A percentile compares a stretch with the other conserved stretches of the same genome.
Conservation (phyloP, 2,113 vertebrate genomes). For the Scalopus aquaticus region DNA sequence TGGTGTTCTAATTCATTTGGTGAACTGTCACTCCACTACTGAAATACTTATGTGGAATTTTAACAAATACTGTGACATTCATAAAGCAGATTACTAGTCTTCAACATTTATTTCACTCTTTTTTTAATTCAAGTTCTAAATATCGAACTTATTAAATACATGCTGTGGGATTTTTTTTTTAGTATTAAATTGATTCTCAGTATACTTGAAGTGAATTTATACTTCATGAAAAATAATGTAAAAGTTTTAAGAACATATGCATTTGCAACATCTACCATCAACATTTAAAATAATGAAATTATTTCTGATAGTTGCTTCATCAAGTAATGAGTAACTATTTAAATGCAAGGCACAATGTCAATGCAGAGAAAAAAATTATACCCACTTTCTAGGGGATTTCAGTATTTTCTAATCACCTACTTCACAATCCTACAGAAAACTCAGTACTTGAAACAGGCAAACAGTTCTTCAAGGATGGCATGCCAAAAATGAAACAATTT, state of each 20-base stretch:
- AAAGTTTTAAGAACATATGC: background rate
- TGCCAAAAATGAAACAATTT: background rate
- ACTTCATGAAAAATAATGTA: background rate
- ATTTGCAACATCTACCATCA: background rate
- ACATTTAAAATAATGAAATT: background rate
- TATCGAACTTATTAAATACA: constrained; percentile 8
- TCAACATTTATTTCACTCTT: constrained; percentile 26
- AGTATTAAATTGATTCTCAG: background rate
- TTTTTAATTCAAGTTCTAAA: constrained; percentile 38
- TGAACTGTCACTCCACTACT: constrained; percentile 70
- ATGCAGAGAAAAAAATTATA: background rate
- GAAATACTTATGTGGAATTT: constrained; percentile 58
- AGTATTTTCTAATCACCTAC: background rate
- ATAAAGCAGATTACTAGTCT: constrained; percentile 35
- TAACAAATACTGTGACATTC: constrained; percentile 65
- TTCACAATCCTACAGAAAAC: background rate
- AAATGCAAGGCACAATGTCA: background rate
- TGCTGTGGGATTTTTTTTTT: constrained; percentile 33
- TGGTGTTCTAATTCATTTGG: constrained; percentile 69
- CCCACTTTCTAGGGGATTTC: background rate
- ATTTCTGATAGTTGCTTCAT: background rate
- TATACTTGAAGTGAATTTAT: background rate
- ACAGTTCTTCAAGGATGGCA: background rate
- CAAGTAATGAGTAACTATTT: background rate
- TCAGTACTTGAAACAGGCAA: background rate